Evolutionary conservation across 2,888 invertebrate species (phyloP), one percentile per base, ranked within the genome.

Genomic region (Pediacus dermestoides): DNA sequence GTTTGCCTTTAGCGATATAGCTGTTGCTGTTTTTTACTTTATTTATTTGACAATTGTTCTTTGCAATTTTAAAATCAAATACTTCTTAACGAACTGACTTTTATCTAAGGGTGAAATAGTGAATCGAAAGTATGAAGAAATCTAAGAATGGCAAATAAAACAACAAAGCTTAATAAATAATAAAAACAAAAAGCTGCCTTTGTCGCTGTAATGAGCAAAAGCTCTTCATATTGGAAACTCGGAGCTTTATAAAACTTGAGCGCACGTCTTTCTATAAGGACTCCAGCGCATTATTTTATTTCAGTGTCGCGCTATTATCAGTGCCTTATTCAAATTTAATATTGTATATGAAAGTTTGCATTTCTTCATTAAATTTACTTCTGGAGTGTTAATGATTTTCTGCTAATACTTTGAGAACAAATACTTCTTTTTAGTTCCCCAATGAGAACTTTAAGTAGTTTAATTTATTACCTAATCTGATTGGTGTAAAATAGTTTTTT

Each of bases 151-250:
- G 35, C 38, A 44, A 50, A 44, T 45, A 50, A 50, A 45, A 43
- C 47, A 46, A 42, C 42, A 41, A 45, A 41, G 44, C 44, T 45
- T 41, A 42, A 44, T n/a, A n/a, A n/a, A n/a, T 46, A 44, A 48
- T 42, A 48, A 48, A 46, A 48, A 50, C 45, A 48, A 46, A 45
- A 48, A 26, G 41, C 43, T 37, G 30, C 31, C 47, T 50, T 48
- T 48, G 48, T 48, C 48, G 44, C 39, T 37, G 46, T 50, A 48
- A 48, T 46, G 42, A 50, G 48, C 50, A 48, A 46, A 48, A 43
- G 48, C 46, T 50, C 41, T 4, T 46, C 32, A 39, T 46, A 42
- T 46, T 48, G 45, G 39, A 41, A 40, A 39, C 39, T 41, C 10
- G 37, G 33, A 39, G 40, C 34, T 39, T 42, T n/a, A 9, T 28